phyloP scores from a whole-genome alignment of 2,113 vertebrate species.

The Choloepus hoffmanni region DNA sequence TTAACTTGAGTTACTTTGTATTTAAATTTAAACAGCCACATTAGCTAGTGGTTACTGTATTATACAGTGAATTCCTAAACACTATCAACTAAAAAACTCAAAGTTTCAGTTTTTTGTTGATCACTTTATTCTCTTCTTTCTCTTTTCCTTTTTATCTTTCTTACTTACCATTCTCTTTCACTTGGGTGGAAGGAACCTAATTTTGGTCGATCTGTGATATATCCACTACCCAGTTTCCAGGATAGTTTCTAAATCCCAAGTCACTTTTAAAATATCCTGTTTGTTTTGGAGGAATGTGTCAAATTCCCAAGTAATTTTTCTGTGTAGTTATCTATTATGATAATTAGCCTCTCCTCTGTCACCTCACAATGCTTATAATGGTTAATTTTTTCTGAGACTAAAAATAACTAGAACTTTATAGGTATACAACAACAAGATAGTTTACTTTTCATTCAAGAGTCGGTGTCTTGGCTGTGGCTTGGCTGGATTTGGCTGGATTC shows the following conservation, averaged over 20 bases:
- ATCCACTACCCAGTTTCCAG: neutral
- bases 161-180: neutral
- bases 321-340: neutral
- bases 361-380: neutral
- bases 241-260: neutral
- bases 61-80: neutral
- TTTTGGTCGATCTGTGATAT: neutral
- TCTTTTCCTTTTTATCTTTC: neutral
- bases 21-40: neutral
- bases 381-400: neutral
- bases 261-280: neutral
- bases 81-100: neutral
- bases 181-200: neutral
- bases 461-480: neutral
- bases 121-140: neutral
- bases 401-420: neutral
- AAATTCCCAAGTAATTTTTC: neutral
- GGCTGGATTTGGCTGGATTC: neutral
- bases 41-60: neutral
- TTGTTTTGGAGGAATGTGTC: neutral
- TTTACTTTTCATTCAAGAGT: neutral
- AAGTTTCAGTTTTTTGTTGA: neutral
- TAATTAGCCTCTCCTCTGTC: neutral
- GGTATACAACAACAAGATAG: neutral
- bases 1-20: neutral